phyloP scores from a whole-genome alignment of 2,797 vertebrate species.

The Nasua narica region DNA sequence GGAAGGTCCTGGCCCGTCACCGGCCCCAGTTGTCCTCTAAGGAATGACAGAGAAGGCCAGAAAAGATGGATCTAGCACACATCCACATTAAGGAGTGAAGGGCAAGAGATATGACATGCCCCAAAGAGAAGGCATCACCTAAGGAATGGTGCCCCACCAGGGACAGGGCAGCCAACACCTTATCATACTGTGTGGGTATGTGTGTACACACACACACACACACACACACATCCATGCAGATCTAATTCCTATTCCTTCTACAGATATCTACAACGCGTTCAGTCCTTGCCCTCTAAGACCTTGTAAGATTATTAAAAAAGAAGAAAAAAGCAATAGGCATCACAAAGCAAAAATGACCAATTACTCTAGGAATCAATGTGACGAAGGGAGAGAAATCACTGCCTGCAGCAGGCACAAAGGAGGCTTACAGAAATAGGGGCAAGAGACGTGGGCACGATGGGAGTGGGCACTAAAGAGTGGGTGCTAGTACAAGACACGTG shows the following conservation, averaged over 20 bases:
- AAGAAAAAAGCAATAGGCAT: background rate
- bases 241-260: background rate
- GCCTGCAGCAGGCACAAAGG: background rate
- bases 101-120: background rate
- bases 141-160: background rate
- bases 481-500: background rate
- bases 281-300: background rate
- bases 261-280: background rate
- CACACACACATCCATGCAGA: background rate
- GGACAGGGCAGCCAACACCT: background rate
- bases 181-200: no score
- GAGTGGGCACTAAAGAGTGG: background rate
- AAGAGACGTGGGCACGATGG: rapidly evolving
- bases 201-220: rapidly evolving
- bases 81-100: background rate
- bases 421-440: background rate
- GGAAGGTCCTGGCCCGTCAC: background rate
- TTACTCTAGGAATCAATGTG: background rate
- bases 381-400: background rate
- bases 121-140: background rate
- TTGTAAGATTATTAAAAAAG: background rate
- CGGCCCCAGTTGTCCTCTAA: background rate
- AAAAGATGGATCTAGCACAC: background rate
- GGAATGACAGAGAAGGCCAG: background rate
- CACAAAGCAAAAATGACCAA: background rate